These are phyloP conservation scores for Cavia aperea DNA, from an alignment of 2,113 vertebrate genomes.

Conservation along the genomic window DNA sequence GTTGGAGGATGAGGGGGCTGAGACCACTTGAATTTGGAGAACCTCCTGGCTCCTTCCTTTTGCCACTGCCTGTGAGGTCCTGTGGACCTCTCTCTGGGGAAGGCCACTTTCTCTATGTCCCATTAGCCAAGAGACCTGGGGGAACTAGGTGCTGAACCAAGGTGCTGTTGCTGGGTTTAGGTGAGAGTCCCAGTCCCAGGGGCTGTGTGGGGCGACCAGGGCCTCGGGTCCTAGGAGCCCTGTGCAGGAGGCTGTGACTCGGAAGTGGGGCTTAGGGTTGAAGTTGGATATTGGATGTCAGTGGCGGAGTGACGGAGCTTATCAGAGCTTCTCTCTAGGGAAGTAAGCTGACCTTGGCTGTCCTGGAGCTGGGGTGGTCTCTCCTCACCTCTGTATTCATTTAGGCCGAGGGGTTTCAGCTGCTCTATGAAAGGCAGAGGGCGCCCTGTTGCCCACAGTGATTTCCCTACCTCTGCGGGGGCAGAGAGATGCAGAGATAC, in stretches of 20 bases:
- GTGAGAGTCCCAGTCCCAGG: neutral
- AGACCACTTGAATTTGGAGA: neutral
- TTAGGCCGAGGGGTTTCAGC: neutral
- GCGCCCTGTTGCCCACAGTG: neutral
- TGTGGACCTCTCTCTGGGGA: neutral
- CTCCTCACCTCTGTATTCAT: neutral
- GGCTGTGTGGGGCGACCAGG: neutral
- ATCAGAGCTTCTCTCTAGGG: neutral
- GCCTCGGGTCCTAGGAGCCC: neutral
- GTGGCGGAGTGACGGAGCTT: neutral
- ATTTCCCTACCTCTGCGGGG: too few relatives aligned
- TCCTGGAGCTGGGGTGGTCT: neutral
- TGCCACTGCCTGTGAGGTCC: accelerated
- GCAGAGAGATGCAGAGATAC: neutral
- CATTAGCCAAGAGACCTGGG: neutral
- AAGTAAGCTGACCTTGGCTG: neutral
- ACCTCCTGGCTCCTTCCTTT: neutral
- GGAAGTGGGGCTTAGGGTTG: neutral
- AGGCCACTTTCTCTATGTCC: neutral
- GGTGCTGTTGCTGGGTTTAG: neutral
- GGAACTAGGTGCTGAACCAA: neutral
- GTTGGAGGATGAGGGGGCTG: too few relatives aligned
- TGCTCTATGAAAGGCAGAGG: too few relatives aligned
- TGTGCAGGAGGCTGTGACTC: neutral
- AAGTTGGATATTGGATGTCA: neutral